Percentiles rank a stretch among this genome's conserved stretches.
phyloP scores from a whole-genome alignment of 2,113 vertebrate genomes.

The Hipposideros armiger region DNA sequence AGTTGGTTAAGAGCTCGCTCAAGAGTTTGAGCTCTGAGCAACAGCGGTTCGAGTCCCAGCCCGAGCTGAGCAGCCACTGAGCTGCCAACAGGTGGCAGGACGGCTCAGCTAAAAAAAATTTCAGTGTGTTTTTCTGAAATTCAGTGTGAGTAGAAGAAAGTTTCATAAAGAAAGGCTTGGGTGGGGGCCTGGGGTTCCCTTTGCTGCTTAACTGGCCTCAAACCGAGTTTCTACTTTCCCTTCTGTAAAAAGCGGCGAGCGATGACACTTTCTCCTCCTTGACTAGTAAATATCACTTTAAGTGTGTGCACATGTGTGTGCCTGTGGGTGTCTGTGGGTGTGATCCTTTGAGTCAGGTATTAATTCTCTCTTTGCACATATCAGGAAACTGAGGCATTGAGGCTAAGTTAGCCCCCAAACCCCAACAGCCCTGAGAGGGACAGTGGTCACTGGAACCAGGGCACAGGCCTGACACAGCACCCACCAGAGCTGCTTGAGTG shows the following conservation, averaged over 20 bases:
- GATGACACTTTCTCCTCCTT: background rate
- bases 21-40: too few species aligned
- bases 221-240: too few species aligned
- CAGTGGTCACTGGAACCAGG: fast-evolving
- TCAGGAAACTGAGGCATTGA: background rate
- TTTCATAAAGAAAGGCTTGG: background rate
- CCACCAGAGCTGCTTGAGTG: too few species aligned
- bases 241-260: background rate
- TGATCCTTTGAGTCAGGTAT: background rate
- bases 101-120: background rate
- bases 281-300: background rate
- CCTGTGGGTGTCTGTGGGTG: too few species aligned
- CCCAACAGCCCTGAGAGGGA: background rate
- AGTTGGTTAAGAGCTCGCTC: too few species aligned
- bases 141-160: background rate
- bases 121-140: background rate
- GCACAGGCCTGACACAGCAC: too few species aligned
- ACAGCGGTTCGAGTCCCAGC: too few species aligned
- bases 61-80: too few species aligned
- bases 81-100: too few species aligned
- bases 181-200: too few species aligned
- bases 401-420: too few species aligned
- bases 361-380: background rate
- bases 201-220: background rate
- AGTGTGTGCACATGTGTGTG: background rate